Base-by-base conservation (phyloP, 2,888 invertebrate genomes). In the Mythimna vitellina region DNA sequence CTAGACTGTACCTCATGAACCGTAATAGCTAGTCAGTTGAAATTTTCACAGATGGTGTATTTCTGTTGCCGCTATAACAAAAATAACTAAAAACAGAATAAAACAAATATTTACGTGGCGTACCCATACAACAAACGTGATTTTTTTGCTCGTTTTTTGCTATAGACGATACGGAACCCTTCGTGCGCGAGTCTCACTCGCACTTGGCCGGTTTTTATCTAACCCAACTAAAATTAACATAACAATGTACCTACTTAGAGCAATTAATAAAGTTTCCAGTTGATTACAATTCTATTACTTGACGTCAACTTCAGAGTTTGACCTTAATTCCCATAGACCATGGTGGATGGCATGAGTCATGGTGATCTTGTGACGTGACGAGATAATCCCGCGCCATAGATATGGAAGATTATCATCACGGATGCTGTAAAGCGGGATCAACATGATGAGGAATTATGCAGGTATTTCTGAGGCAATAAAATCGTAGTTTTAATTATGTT, bases 261-360 rank as follows among this genome's bases (percentile, higher is more conserved):
- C 7, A 60, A 78, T 67, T 58, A 65, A 49, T 32, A 49, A 58
- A 25, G 38, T 64, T 65, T 42, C 57, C 42, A 80, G 83, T 80
- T 74, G 57, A 80, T 80, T 80, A 80, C 6, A 35, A 69, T 64
- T 69, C 60, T 46, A 80, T 80, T 72, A 70, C 0, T 25, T 38
- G 22, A 25, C 22, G 29, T 74, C 29, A 70, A 57, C 66, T 73
- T 65, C 67, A 51, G 17, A 9, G 9, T 8, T 38, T 12, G 81
- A 57, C 86, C 86, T 76, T 78, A 81, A 84, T 81, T 64, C 74
- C 78, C 64, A 56, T 82, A 56, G 53, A 56, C 62, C 57, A 71
- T 63, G 67, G 70, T 17, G 54, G 68, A 53, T 70, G 20, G 49
- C 29, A 14, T 61, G 80, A 74, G 72, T 85, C 84, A 78, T 51